Evolutionary conservation across 2,113 vertebrate genomes (phyloP).

Genomic region (Pangasianodon hypophthalmus): DNA sequence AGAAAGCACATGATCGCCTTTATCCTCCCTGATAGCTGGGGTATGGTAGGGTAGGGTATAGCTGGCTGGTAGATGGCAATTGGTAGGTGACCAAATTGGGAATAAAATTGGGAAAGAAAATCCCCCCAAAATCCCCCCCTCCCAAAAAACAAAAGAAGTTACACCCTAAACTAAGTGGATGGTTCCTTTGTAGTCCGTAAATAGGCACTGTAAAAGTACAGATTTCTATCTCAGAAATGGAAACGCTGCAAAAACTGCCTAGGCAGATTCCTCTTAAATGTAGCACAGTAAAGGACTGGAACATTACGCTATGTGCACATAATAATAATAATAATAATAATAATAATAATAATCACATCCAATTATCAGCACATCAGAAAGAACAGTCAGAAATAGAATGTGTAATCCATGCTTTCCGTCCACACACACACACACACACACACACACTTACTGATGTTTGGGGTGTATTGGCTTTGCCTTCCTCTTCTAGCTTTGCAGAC

Average conservation of each 20-base stretch:
- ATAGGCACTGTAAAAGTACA: background rate
- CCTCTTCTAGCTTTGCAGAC: slow-evolving; percentile 57
- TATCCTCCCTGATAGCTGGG: too few species aligned
- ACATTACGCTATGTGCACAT: background rate
- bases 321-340: background rate
- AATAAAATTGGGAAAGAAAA: background rate
- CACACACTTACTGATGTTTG: slow-evolving; percentile 52
- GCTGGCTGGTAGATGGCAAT: too few species aligned
- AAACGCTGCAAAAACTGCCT: background rate
- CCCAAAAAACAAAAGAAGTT: too few species aligned
- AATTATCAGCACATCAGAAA: background rate
- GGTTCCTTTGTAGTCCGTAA: background rate
- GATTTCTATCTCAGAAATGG: background rate
- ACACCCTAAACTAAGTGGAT: too few species aligned
- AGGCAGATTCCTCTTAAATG: background rate
- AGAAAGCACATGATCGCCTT: too few species aligned
- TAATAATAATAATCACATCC: background rate
- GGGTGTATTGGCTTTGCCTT: slow-evolving; percentile 41
- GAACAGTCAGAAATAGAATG: background rate
- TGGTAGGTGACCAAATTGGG: background rate
- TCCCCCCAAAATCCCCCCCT: too few species aligned
- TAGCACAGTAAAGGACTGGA: background rate
- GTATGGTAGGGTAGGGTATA: too few species aligned
- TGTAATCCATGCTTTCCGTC: background rate
- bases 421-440: slow-evolving; percentile 20